Base-by-base conservation (phyloP, 2,888 invertebrate genomes). In the Apamea epomidion region DNA sequence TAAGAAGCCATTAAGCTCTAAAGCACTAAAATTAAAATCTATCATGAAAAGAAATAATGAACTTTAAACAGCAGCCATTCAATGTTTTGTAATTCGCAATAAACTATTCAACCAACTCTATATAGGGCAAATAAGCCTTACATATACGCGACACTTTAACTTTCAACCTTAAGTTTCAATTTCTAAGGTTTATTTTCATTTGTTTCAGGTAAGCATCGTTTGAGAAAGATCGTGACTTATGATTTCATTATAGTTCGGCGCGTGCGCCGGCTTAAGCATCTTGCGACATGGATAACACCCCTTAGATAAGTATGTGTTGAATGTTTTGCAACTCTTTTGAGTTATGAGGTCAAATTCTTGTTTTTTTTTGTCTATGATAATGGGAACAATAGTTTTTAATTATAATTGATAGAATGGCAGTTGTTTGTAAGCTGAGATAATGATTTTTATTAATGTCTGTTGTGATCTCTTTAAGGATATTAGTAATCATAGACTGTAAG, bases 171-270 rank as follows among this genome's bases (percentile, higher is more conserved):
- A 75, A 12, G 12, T 2, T 0, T 1, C 0, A 5, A 0, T 0
- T 0, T 0, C 14, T 76, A 90, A 88, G 54, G 74, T 84, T 0
- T 6, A 67, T 68, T 84, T 84, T 90, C 37, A 18, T 69, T 91
- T 90, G 88, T 90, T 90, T 62, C 89, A 90, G 90, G 90, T 92
- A 86, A 88, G 65, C 67, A 74, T 87, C 75, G 90, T 89, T 89
- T 88, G 88, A 86, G 91, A 87, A 82, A 90, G 92, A 93, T 94
- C 95, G 95, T 95, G 95, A 95, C 94, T 95, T 93, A 93, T 91
- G 93, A 93, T 95, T 95, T 94, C 94, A 94, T 94, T 94, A 93
- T 86, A 83, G 88, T 81, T 80, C 89, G 89, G 92, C 94, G 93
- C 94, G 94, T 93, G 94, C 93, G 92, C 91, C 85, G 90, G 82